Conservation (phyloP, 2,797 vertebrate species). For the Parauchenoglanis ngamensis region DNA sequence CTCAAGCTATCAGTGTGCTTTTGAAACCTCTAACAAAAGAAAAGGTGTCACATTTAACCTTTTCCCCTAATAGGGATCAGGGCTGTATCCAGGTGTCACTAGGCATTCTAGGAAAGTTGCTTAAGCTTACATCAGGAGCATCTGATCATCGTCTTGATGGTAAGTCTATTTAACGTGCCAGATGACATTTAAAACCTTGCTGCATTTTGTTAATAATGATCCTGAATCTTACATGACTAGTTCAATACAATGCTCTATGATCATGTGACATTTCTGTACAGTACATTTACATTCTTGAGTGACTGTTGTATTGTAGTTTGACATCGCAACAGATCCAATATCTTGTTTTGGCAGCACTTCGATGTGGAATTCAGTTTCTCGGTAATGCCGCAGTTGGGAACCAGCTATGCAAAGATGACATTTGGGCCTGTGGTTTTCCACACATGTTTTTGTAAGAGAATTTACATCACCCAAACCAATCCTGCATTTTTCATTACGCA, state of each 20-base stretch:
- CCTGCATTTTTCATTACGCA: slow-evolving; percentile 39
- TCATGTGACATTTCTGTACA: slow-evolving; percentile 1
- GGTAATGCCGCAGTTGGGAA: slow-evolving; percentile 81
- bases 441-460: slow-evolving; percentile 75
- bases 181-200: neutral
- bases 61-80: slow-evolving; percentile 43
- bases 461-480: slow-evolving; percentile 35
- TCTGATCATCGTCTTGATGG: slow-evolving; percentile 47
- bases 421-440: slow-evolving; percentile 76
- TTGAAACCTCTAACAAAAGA: neutral
- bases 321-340: slow-evolving; percentile 24
- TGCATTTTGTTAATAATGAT: neutral
- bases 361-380: slow-evolving; percentile 81
- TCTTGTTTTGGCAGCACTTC: slow-evolving; percentile 67
- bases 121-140: slow-evolving; percentile 35
- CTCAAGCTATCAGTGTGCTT: neutral
- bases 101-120: slow-evolving; percentile 46
- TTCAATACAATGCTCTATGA: neutral
- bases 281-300: neutral
- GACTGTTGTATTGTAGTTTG: slow-evolving; percentile 24
- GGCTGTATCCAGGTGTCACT: slow-evolving; percentile 50
- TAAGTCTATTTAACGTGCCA: slow-evolving; percentile 38
- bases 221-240: neutral
- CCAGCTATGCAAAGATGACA: slow-evolving; percentile 75
- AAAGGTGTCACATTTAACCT: neutral